Base-by-base conservation (phyloP, 2,113 vertebrate species). In the Trinectes maculatus region DNA sequence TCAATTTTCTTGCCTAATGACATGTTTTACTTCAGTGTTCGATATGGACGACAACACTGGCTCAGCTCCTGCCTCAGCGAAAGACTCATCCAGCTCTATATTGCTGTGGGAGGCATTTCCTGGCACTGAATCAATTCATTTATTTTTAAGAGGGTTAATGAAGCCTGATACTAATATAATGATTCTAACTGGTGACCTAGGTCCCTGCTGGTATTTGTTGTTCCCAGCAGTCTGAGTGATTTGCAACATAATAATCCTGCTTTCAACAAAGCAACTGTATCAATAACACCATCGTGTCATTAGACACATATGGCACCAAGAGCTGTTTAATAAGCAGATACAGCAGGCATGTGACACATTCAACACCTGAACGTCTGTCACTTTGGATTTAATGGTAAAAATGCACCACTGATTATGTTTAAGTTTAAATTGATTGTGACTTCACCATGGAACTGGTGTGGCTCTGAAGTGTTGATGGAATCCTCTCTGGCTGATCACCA, bases 131-230 rank as follows among this genome's bases (percentile, higher is more conserved):
- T 73, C 68, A 60, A 18, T 24, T 42, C 22, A 52, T 81, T 79
- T 69, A 62, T 8, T 77, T 69, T 72, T 46, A 62, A 71, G 59
- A 69, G 48, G 7, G 62, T 60, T 83, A 79, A 74, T 83, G 74
- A 71, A 55, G 58, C 69, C 72, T 64, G 59, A 54, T 53, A 25
- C 21, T 31, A 31, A 54, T 54, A 40, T 72, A 80, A 82, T 66
- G 52, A 64, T 51, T 72, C 18, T 24, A 31, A 51, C 56, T 21
- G 12, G 65, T 26, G 65, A 84, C 78, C 75, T 5, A 3, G 31
- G 46, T 52, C 64, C 39, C 57, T 62, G 44, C 47, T 75, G 63
- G 26, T 18, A 31, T 52, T 74, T 56, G 22, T 71, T 74, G 31
- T 67, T 59, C 54, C 33, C 70, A 55, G 71, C 0, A 0, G 47